A percentile compares a stretch with the other conserved stretches of the same genome.
Conservation (phyloP, 2,797 vertebrate species). For the Melanotaenia pygmaea region DNA sequence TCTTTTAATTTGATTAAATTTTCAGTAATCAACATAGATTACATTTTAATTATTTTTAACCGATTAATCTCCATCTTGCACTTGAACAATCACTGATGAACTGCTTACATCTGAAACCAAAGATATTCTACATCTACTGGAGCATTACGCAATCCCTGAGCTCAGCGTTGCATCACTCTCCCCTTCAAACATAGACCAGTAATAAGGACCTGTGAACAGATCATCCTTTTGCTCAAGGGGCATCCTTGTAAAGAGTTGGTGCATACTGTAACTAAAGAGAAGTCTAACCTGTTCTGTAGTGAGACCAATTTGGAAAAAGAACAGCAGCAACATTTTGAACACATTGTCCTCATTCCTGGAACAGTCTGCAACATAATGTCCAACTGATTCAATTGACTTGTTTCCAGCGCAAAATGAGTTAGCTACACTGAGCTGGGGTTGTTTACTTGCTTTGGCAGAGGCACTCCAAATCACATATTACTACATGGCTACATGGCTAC, state of each 20-base stretch:
- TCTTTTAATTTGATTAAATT: background rate
- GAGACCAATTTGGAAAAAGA: conserved; percentile 49
- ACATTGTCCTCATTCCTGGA: conserved; percentile 48
- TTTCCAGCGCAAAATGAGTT: conserved; percentile 58
- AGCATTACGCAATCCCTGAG: conserved; percentile 19
- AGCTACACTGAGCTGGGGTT: conserved; percentile 38
- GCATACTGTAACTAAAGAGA: conserved; percentile 42
- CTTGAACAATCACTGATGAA: background rate
- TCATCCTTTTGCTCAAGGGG: conserved; percentile 23
- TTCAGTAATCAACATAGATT: background rate
- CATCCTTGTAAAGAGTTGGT: conserved; percentile 31
- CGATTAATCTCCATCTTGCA: no score
- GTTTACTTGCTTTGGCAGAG: conserved; percentile 72
- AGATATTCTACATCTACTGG: background rate
- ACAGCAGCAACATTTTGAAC: conserved; percentile 51
- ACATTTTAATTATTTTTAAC: no score
- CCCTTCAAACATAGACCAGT: conserved; percentile 24
- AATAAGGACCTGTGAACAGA: conserved; percentile 44
- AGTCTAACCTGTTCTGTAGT: conserved; percentile 47
- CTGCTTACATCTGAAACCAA: background rate
- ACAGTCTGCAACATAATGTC: conserved; percentile 38
- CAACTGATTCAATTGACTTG: conserved; percentile 40
- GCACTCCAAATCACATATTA: conserved; percentile 50
- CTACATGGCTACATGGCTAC: conserved; percentile 27
- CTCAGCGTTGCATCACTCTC: background rate